Evolutionary conservation across 1,140 invertebrate species (phyloP), one percentile per base, ranked within the genome.

Genomic region (Nephotettix cincticeps): DNA sequence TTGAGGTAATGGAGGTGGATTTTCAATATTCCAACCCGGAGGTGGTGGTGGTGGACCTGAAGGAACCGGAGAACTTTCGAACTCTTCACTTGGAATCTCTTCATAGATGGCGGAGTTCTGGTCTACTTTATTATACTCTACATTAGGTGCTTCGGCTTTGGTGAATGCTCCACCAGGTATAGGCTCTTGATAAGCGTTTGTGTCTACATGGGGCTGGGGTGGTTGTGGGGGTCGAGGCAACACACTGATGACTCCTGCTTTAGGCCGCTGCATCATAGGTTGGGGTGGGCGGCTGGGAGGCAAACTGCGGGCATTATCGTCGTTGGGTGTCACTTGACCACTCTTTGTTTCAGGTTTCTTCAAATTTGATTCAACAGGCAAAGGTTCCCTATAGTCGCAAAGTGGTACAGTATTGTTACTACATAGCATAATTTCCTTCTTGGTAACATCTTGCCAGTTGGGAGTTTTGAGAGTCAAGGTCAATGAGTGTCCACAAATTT

Each of bases 331-430:
- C 75, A 78, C 3, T 77, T 85, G 85, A 23, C 86, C 78, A 1
- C 87, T 87, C 30, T 87, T 84, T 4, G 85, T 81, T 11, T 88
- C 83, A 40, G 88, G 11, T n/a, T 27, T 72, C 72, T 75, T 76
- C 47, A 75, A 25, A 61, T 23, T 27, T 6, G 56, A 9, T 11
- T 61, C 56, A 27, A 61, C 23, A 14, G 79, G 75, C 70, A 23
- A 73, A 61, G 3, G 75, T 64, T 68, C 73, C 78, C 3, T 58
- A 67, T 82, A 78, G 6, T 83, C 83, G 76, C 85, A 89, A 27
- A 96, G 82, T 4, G 93, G 89, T 56, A 91, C 83, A 1, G 93
- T 94, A 75, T 94, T 95, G 73, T 91, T 91, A 17, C 90, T 89
- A 80, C 92, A 95, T 13, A 95, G 82, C 58, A 87, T 88, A 74